Conservation (phyloP, 2,888 invertebrate genomes). For the Auanema sp. region DNA sequence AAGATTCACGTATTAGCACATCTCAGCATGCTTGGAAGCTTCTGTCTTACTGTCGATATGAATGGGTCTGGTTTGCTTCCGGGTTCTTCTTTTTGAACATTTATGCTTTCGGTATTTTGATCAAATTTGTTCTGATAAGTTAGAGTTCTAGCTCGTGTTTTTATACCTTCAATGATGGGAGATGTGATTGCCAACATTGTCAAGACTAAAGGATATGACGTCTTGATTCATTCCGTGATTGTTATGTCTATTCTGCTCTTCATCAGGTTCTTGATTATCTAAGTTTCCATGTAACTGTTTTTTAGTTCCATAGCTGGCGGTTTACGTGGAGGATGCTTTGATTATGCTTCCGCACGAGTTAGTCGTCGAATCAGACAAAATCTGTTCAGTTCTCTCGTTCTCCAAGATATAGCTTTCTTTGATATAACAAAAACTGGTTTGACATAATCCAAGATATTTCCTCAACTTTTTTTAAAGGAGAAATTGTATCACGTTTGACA, state of each 20-base stretch:
- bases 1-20: conserved; percentile 9
- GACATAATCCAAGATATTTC: background rate
- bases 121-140: background rate
- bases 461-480: conserved; percentile 44
- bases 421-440: conserved; percentile 67
- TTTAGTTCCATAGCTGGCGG: conserved; percentile 63
- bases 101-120: conserved; percentile 51
- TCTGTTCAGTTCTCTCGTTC: conserved; percentile 63
- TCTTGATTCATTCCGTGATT: conserved; percentile 45
- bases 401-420: conserved; percentile 66
- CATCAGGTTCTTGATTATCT: conserved; percentile 26
- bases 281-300: too few species aligned
- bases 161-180: conserved; percentile 61
- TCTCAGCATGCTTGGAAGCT: conserved; percentile 47
- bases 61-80: conserved; percentile 53
- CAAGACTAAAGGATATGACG: conserved; percentile 29
- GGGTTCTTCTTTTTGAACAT: conserved; percentile 58
- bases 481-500: conserved; percentile 66
- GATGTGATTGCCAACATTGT: conserved; percentile 59
- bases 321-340: conserved; percentile 64
- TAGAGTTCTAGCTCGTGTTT: conserved; percentile 58
- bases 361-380: conserved; percentile 61
- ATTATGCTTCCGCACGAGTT: conserved; percentile 62
- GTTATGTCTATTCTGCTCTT: conserved; percentile 43
- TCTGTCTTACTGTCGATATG: conserved; percentile 46